phyloP scores from a whole-genome alignment of 1,140 invertebrate genomes.

The Bombus sylvicola region DNA sequence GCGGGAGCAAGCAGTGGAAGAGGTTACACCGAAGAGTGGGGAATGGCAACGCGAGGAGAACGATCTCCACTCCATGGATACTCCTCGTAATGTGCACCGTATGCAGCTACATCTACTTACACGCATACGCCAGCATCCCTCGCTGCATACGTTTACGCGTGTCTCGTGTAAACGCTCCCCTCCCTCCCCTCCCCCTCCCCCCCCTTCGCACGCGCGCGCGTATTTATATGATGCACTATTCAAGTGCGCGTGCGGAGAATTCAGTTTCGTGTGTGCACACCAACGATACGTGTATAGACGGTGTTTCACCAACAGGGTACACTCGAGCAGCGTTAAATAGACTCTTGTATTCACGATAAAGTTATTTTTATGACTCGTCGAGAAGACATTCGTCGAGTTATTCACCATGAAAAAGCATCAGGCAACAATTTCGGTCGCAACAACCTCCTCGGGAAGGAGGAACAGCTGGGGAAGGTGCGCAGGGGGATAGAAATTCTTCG shows the following conservation, averaged over 20 bases:
- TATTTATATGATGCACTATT: constrained; percentile 35
- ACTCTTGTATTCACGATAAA: neutral
- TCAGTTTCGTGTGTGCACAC: constrained; percentile 25
- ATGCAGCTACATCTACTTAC: constrained; percentile 24
- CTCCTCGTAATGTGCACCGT: constrained; percentile 38
- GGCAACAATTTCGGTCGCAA: neutral
- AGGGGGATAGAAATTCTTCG: too few species aligned
- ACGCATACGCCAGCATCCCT: neutral
- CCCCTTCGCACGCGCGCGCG: neutral
- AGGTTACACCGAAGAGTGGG: constrained; percentile 37
- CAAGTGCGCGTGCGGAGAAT: constrained; percentile 41
- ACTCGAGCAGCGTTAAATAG: neutral
- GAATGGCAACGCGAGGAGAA: constrained; percentile 41
- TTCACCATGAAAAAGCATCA: neutral
- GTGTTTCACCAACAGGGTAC: neutral
- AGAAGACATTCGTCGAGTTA: neutral
- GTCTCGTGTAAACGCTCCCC: constrained; percentile 1
- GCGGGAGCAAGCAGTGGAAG: constrained; percentile 55
- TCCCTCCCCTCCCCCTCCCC: neutral
- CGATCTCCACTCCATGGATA: constrained; percentile 41
- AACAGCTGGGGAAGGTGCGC: too few species aligned
- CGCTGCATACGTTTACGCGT: constrained; percentile 2
- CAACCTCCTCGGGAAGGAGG: too few species aligned
- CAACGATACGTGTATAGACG: neutral
- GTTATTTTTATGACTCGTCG: neutral